Evolutionary conservation across 1,140 invertebrate genomes (phyloP).

Genomic region (Dufourea novaeangliae): DNA sequence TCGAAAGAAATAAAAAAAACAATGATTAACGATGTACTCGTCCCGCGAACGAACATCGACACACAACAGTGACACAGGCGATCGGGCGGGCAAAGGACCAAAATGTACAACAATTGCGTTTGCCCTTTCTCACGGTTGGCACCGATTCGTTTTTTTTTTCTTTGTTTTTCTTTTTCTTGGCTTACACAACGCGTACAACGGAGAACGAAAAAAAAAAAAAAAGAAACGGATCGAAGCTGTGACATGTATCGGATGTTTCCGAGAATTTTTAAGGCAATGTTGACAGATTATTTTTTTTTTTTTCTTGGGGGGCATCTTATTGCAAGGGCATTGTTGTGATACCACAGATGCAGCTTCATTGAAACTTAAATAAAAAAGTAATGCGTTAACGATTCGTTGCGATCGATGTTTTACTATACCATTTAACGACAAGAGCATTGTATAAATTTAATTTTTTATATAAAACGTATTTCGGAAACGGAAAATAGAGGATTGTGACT

Average conservation of each 20-base stretch:
- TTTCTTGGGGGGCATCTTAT: conserved; percentile 66
- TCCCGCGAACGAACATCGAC: neutral
- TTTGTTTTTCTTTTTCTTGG: conserved; percentile 41
- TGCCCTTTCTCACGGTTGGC: conserved; percentile 51
- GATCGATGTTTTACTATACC: conserved; percentile 24
- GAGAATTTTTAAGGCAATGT: conserved; percentile 50
- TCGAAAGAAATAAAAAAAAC: neutral
- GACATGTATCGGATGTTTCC: conserved; percentile 39
- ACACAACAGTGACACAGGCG: conserved; percentile 43
- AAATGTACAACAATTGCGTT: conserved; percentile 62
- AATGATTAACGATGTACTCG: neutral
- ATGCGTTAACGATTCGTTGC: conserved; percentile 64
- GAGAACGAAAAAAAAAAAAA: conserved; percentile 17
- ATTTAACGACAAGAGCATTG: conserved; percentile 9
- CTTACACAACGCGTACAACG: conserved; percentile 23
- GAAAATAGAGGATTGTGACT: neutral
- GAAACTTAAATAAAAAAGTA: conserved; percentile 71
- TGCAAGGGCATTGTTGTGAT: conserved; percentile 77
- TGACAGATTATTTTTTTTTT: conserved; percentile 53
- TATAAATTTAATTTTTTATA: conserved; percentile 36
- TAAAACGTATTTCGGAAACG: conserved; percentile 17
- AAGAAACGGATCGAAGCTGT: conserved; percentile 60
- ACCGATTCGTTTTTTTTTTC: conserved; percentile 55
- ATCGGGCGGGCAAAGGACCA: conserved; percentile 63
- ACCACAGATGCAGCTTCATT: conserved; percentile 76